Percentiles rank a stretch among this genome's conserved stretches.
Conservation (phyloP, 2,797 vertebrate genomes). For the Muscicapa comitata region DNA sequence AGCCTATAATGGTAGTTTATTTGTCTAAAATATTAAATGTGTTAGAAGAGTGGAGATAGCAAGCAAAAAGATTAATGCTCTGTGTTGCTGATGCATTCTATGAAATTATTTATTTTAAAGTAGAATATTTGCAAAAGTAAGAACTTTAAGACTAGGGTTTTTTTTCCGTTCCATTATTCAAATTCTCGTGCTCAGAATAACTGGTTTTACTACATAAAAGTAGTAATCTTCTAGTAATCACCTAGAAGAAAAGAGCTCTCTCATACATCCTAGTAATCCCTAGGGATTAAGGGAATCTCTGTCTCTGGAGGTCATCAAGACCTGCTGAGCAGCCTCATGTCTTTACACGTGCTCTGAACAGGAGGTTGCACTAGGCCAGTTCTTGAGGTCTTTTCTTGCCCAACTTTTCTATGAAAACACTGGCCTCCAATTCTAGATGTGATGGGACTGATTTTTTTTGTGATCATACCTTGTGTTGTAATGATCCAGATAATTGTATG, state of each 20-base stretch:
- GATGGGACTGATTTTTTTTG: background rate
- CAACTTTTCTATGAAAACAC: background rate
- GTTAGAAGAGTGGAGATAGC: background rate
- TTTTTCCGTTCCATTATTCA: background rate
- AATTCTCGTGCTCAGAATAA: background rate
- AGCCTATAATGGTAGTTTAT: background rate
- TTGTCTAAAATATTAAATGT: background rate
- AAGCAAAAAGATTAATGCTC: background rate
- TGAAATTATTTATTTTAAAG: background rate
- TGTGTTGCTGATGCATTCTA: background rate
- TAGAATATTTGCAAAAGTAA: background rate
- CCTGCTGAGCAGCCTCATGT: background rate
- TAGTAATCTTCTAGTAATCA: background rate
- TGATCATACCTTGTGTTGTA: background rate
- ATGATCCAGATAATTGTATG: background rate
- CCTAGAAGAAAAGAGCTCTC: background rate
- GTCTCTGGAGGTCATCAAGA: background rate
- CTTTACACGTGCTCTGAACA: background rate
- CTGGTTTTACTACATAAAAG: background rate
- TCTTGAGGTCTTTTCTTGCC: background rate
- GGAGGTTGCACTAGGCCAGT: background rate
- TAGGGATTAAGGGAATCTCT: background rate
- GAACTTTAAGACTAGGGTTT: rapidly evolving
- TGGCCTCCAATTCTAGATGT: background rate
- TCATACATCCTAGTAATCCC: background rate